Conservation (phyloP, 2,888 invertebrate genomes). For the Timandra comae region DNA sequence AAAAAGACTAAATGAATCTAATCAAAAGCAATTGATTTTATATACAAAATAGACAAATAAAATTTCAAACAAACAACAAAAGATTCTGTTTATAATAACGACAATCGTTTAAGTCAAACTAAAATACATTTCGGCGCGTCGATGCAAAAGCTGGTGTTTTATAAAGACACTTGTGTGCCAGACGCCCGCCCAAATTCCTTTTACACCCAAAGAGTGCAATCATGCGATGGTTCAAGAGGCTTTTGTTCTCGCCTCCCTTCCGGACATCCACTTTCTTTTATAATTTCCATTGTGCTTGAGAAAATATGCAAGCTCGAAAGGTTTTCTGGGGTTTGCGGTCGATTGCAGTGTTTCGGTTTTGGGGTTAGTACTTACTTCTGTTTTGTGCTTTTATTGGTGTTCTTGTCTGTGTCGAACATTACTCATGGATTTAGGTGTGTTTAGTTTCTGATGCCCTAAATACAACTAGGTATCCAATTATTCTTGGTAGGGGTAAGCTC, state of each 20-base stretch:
- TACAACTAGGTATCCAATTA: not conserved
- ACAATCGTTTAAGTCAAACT: too few relatives aligned
- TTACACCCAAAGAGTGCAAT: slow-evolving; percentile 40
- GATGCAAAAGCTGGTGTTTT: not conserved
- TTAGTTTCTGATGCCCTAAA: too few relatives aligned
- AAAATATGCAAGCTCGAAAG: slow-evolving; percentile 45
- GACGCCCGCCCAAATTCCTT: slow-evolving; percentile 11
- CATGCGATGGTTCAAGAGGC: slow-evolving; percentile 40
- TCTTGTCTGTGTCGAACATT: too few relatives aligned
- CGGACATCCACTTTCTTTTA: slow-evolving; percentile 30
- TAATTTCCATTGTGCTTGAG: slow-evolving; percentile 43
- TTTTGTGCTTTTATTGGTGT: not conserved
- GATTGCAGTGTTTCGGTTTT: slow-evolving; percentile 16
- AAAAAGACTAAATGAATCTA: too few relatives aligned
- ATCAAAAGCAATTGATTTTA: too few relatives aligned
- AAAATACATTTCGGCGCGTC: too few relatives aligned
- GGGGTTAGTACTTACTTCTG: slow-evolving; percentile 6
- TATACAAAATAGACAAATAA: too few relatives aligned
- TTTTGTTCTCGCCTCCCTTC: slow-evolving; percentile 40
- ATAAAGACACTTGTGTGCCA: slow-evolving; percentile 3
- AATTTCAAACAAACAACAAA: too few relatives aligned
- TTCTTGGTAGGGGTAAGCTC: too few relatives aligned
- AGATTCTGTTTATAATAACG: too few relatives aligned
- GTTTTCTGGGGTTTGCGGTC: slow-evolving; percentile 20
- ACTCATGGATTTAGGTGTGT: not conserved